Base-by-base conservation (phyloP, 2,888 invertebrate species). In the Latrodectus hesperus region DNA sequence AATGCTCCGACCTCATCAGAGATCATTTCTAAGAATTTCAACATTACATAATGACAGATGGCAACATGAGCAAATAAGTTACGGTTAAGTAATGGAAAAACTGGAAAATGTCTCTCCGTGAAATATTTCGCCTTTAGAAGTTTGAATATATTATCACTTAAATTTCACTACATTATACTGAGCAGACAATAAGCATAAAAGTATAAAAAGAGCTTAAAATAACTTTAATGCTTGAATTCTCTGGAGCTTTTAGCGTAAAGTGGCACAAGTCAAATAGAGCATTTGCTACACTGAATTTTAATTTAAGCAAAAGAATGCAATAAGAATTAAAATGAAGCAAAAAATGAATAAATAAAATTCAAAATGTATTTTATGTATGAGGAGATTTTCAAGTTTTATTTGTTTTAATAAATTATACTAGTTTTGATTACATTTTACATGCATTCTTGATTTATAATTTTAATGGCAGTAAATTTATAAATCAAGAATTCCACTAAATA, bases 201-300 rank as follows among this genome's bases (percentile, higher is more conserved):
- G 86, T 72, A 67, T 87, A 87, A 87, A 86, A 87, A 87, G 81
- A 75, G 67, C 72, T 38, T 81, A 77, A 87, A 87, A 82, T 81
- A 77, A 65, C 77, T 87, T 75, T 55, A 80, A 64, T 22, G 64
- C 51, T 71, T 70, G 26, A 38, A 71, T 10, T n/a, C 12, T 16
- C 2, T 22, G 4, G 16, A 6, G n/a, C 8, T 77, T 77, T 64
- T 4, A 67, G 22, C 38, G 70, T 55, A 22, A 76, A 87, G 70
- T 87, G 86, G 55, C 26, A 26, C 77, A 65, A 72, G 16, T 70
- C 22, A 6, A 9, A 17, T n/a, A n/a, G 10, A n/a, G 64, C 11
- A 11, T 16, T 64, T 64, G 16, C 11, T n/a, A 64, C 0, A 11
- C 16, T n/a, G 12, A 17, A 64, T 17, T 17, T 64, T 64, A 12